These are phyloP conservation scores for Tridacna crocea DNA, from an alignment of 2,888 invertebrate species.

Conservation along the genomic window DNA sequence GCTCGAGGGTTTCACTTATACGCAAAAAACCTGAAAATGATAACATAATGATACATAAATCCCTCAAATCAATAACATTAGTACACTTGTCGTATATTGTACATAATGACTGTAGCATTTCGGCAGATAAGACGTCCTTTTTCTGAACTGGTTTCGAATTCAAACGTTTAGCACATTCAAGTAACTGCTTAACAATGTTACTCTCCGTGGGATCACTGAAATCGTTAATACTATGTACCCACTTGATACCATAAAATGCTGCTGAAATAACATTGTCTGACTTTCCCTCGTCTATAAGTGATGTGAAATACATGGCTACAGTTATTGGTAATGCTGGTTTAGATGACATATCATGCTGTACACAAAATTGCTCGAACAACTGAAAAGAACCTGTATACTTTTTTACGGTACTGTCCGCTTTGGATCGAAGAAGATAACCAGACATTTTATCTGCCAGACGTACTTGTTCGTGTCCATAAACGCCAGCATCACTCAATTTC, in stretches of 20 bases:
- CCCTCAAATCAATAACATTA: conserved; percentile 31
- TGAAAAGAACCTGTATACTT: conserved; percentile 8
- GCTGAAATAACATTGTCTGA: conserved; percentile 13
- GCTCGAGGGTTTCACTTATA: conserved; percentile 13
- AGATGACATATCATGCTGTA: neutral
- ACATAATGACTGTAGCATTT: conserved; percentile 16
- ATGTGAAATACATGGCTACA: conserved; percentile 22
- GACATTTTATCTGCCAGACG: neutral
- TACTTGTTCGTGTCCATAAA: neutral
- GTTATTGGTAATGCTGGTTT: conserved; percentile 22
- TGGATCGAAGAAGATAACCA: neutral
- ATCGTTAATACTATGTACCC: conserved; percentile 39
- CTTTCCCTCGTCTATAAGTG: neutral
- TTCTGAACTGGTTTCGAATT: conserved; percentile 20
- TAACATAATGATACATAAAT: conserved; percentile 29
- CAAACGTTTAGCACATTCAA: conserved; percentile 29
- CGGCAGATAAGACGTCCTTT: conserved; percentile 23
- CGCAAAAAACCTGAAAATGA: conserved; percentile 32
- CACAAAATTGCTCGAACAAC: neutral
- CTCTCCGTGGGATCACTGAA: conserved; percentile 32
- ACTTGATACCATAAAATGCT: conserved; percentile 33
- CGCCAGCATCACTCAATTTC: neutral
- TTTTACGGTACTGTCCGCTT: conserved; percentile 11
- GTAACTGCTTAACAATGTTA: conserved; percentile 16
- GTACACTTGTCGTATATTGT: neutral